Evolutionary conservation across 2,113 vertebrate species (phyloP).

Genomic region (Eonycteris spelaea): DNA sequence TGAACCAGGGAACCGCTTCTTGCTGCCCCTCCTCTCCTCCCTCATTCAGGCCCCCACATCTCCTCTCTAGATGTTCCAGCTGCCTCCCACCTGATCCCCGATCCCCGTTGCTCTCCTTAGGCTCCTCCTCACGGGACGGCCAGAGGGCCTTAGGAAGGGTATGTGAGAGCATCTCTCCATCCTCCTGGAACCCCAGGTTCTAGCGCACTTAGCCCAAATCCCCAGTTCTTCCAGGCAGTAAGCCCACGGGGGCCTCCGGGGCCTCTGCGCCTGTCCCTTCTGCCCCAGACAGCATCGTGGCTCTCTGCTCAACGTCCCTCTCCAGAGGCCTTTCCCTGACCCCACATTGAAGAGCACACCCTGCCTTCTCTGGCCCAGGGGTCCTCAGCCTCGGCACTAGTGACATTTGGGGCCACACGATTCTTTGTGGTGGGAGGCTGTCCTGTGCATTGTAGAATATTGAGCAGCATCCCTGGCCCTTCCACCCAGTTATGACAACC

Average conservation of each 20-base stretch:
- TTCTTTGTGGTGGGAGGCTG: background rate
- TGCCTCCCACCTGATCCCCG: background rate
- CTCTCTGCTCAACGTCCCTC: background rate
- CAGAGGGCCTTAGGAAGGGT: background rate
- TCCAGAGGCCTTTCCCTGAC: background rate
- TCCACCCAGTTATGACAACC: background rate
- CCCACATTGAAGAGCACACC: background rate
- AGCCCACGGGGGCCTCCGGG: fast-evolving
- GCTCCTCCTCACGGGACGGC: background rate
- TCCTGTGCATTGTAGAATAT: background rate
- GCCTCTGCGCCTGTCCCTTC: no score
- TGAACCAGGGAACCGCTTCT: no score
- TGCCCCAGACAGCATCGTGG: background rate
- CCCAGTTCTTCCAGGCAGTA: background rate
- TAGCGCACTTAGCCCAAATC: fast-evolving
- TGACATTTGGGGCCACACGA: background rate
- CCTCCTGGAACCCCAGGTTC: background rate
- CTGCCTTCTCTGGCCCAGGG: no score
- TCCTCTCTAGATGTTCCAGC: background rate
- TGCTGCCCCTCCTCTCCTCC: background rate
- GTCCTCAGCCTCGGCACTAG: background rate
- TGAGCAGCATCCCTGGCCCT: background rate
- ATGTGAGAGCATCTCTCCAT: background rate
- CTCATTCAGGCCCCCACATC: background rate
- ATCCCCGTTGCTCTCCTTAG: background rate